phyloP scores from a whole-genome alignment of 1,140 invertebrate genomes.

The Elysia chlorotica region DNA sequence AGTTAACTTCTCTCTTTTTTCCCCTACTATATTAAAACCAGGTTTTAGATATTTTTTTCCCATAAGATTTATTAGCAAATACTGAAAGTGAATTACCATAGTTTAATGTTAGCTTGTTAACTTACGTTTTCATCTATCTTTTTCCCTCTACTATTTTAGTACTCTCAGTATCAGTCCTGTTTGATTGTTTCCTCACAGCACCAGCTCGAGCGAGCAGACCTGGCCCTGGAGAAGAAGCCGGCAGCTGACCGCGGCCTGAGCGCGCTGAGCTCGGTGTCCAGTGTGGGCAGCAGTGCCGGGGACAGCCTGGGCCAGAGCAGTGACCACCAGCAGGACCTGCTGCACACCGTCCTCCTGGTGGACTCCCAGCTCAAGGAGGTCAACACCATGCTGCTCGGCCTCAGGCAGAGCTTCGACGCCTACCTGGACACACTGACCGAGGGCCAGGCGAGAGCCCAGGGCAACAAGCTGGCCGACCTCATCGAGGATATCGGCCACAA shows the following conservation, averaged over 20 bases:
- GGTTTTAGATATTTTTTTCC: no score
- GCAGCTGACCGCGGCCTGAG: constrained; percentile 8
- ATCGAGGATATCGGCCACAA: constrained; percentile 41
- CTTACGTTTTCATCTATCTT: background rate
- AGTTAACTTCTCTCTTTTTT: no score
- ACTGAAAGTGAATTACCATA: no score
- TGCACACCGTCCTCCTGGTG: constrained; percentile 40
- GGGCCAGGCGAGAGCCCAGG: constrained; percentile 21
- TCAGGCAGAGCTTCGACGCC: constrained; percentile 36
- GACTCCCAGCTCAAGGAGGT: constrained; percentile 47
- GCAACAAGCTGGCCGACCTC: constrained; percentile 31
- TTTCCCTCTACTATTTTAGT: background rate
- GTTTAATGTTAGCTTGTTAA: background rate
- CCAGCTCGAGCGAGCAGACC: background rate
- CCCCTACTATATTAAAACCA: no score
- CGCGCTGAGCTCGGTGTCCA: constrained; percentile 1
- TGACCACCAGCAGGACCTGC: constrained; percentile 33
- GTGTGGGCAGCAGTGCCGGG: constrained; percentile 3
- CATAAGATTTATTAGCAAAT: no score
- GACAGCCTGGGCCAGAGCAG: constrained; percentile 31
- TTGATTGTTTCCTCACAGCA: background rate
- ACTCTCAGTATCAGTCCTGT: background rate
- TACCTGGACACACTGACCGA: constrained; percentile 33
- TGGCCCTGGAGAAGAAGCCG: background rate
- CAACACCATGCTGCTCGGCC: constrained; percentile 32